Conservation (phyloP, 2,797 vertebrate genomes). For the Psittacula derbiana region DNA sequence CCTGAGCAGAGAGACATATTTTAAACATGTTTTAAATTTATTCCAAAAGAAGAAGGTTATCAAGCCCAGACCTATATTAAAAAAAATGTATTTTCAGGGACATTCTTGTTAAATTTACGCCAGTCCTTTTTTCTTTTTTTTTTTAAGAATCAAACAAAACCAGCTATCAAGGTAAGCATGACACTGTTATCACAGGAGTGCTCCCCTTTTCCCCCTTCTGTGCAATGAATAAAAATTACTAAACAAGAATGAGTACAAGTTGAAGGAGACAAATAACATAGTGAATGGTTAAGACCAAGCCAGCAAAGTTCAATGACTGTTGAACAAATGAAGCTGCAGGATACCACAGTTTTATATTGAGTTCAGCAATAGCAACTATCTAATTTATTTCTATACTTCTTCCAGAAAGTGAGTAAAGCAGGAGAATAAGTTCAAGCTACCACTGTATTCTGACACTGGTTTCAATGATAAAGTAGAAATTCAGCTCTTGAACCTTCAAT, state of each 20-base stretch:
- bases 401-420: conserved; percentile 40
- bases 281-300: conserved; percentile 60
- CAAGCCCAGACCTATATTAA: conserved; percentile 70
- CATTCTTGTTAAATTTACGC: conserved; percentile 66
- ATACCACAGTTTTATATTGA: conserved; percentile 69
- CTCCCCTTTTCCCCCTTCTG: conserved; percentile 34
- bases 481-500: conserved; percentile 56
- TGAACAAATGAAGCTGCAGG: conserved; percentile 67
- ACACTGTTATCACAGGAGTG: conserved; percentile 65
- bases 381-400: conserved; percentile 48
- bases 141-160: conserved; percentile 37
- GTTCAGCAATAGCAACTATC: conserved; percentile 64
- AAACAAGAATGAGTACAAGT: conserved; percentile 52
- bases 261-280: conserved; percentile 58
- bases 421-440: conserved; percentile 51
- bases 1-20: conserved; percentile 94
- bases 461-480: conserved; percentile 53
- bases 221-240: conserved; percentile 60
- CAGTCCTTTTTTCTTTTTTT: conserved; percentile 58
- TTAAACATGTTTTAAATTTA: conserved; percentile 73
- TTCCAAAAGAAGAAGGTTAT: conserved; percentile 64
- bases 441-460: conserved; percentile 26
- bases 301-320: conserved; percentile 48
- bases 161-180: conserved; percentile 66
- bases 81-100: conserved; percentile 74